Conservation (phyloP, 2,797 vertebrate species). For the Pangasius djambal region DNA sequence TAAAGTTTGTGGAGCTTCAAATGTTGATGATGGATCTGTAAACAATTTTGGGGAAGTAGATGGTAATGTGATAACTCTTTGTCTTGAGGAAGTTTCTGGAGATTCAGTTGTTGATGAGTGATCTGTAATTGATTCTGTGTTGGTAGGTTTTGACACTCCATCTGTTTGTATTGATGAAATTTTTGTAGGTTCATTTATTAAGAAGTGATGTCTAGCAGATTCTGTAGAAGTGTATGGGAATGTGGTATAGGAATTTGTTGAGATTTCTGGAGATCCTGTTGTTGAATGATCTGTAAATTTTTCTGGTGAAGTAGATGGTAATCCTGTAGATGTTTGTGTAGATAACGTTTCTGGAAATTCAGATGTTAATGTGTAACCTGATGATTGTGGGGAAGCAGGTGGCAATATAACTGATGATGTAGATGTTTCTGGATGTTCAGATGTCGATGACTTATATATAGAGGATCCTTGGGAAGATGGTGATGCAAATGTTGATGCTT, state of each 20-base stretch:
- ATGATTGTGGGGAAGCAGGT: too few relatives aligned
- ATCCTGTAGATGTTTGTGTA: neutral
- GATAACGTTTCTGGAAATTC: neutral
- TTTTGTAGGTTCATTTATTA: neutral
- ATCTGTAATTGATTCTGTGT: neutral
- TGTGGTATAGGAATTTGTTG: too few relatives aligned
- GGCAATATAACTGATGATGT: too few relatives aligned
- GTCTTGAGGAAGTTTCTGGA: neutral
- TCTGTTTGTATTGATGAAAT: neutral
- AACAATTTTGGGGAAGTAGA: neutral
- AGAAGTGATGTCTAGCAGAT: too few relatives aligned
- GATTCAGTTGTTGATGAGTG: neutral
- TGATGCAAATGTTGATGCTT: too few relatives aligned
- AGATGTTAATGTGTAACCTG: too few relatives aligned
- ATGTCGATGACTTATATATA: too few relatives aligned
- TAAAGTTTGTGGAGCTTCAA: too few relatives aligned
- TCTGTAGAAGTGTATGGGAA: too few relatives aligned
- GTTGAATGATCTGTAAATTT: neutral
- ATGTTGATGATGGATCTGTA: too few relatives aligned
- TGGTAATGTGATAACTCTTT: fast-evolving
- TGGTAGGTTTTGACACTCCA: neutral
- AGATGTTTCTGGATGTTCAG: neutral
- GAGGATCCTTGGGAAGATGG: too few relatives aligned
- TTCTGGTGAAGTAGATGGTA: neutral
- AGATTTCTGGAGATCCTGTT: neutral